phyloP scores from a whole-genome alignment of 2,113 vertebrate genomes.

The Sinocyclocheilus grahami region DNA sequence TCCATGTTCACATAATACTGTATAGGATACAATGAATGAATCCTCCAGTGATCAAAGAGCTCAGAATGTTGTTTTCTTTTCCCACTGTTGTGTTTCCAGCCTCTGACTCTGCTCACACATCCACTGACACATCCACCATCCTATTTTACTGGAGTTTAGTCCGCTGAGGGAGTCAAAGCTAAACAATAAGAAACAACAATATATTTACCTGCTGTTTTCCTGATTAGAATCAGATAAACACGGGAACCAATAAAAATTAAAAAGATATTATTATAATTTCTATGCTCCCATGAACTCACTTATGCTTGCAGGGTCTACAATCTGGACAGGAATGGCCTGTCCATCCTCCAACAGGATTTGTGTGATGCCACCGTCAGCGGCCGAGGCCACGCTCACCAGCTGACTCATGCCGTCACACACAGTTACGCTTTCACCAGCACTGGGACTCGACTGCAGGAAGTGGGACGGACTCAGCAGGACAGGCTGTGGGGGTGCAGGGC shows the following conservation, averaged over 20 bases:
- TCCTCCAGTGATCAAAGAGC: neutral
- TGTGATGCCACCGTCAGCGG: slow-evolving; percentile 62
- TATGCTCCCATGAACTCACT: slow-evolving; percentile 65
- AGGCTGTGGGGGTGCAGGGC: slow-evolving; percentile 61
- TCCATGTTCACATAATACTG: slow-evolving; percentile 20
- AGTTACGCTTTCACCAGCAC: slow-evolving; percentile 57
- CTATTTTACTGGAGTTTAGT: neutral
- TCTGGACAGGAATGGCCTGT: slow-evolving; percentile 73
- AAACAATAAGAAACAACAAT: neutral
- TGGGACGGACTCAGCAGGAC: slow-evolving; percentile 66
- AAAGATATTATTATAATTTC: neutral
- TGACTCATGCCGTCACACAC: slow-evolving; percentile 69
- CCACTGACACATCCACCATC: neutral
- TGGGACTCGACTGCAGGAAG: slow-evolving; percentile 62
- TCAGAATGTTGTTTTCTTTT: neutral
- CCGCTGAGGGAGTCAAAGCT: neutral
- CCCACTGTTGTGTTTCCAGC: neutral
- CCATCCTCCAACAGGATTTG: slow-evolving; percentile 76
- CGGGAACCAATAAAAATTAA: neutral
- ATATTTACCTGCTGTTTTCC: neutral
- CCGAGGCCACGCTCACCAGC: slow-evolving; percentile 66
- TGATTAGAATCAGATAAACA: neutral
- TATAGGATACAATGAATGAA: neutral
- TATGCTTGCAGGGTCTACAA: slow-evolving; percentile 67
- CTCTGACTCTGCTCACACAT: neutral